Evolutionary conservation across 2,797 vertebrate genomes (phyloP).

Genomic region (Anomalospiza imberbis): DNA sequence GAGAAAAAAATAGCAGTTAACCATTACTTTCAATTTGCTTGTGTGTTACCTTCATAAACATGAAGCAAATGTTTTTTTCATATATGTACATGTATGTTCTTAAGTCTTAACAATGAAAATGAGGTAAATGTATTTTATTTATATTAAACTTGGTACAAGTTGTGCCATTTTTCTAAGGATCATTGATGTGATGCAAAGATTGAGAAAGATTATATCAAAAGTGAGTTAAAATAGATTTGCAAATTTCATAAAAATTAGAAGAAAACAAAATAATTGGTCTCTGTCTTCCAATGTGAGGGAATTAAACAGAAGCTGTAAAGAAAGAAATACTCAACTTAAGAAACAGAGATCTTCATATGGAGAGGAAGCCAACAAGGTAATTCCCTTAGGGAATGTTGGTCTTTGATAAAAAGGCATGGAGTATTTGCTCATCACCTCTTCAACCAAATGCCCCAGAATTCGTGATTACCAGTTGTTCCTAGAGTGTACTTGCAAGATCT

Average conservation of each 20-base stretch:
- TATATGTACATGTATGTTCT: not conserved
- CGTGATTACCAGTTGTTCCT: not conserved
- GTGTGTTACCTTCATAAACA: not conserved
- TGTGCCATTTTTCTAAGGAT: not conserved
- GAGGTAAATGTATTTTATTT: not conserved
- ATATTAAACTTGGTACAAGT: not conserved
- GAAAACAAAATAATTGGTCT: not conserved
- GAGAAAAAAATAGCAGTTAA: not conserved
- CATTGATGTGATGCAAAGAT: not conserved
- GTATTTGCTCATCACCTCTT: not conserved
- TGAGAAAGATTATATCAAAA: not conserved
- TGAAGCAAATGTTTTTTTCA: not conserved
- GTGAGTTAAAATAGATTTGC: not conserved
- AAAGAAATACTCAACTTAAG: not conserved
- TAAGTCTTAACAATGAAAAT: not conserved
- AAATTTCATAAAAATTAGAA: not conserved
- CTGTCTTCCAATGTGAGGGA: not conserved
- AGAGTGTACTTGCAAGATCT: not conserved
- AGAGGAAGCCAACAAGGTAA: not conserved
- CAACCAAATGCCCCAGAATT: rapidly evolving
- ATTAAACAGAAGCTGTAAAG: not conserved
- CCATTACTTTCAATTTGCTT: not conserved
- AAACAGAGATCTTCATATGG: not conserved
- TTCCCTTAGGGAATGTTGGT: not conserved
- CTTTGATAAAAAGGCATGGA: not conserved